phyloP scores from a whole-genome alignment of 2,113 vertebrate genomes.

The Coracopsis vasa region DNA sequence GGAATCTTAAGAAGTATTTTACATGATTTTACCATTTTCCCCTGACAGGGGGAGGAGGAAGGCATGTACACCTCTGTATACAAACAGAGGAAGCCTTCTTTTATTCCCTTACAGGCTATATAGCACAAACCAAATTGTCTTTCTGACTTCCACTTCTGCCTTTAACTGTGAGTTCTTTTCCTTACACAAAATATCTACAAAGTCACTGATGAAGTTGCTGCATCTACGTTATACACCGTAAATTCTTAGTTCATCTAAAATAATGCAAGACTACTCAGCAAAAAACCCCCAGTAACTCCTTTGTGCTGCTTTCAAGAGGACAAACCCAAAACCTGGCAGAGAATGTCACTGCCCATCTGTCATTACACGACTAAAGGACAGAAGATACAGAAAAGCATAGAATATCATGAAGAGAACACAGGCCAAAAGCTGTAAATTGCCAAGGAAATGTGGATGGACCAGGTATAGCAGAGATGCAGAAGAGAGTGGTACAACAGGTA shows the following conservation, averaged over 20 bases:
- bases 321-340: not conserved
- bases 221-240: not conserved
- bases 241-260: not conserved
- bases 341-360: slow-evolving; percentile 2
- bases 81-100: not conserved
- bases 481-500: not conserved
- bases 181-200: not conserved
- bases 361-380: not conserved
- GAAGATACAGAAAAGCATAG: not conserved
- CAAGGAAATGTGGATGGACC: not conserved
- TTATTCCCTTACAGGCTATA: not conserved
- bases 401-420: not conserved
- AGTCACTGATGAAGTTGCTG: not conserved
- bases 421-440: not conserved
- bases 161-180: not conserved
- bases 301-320: not conserved
- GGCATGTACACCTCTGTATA: not conserved
- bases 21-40: not conserved
- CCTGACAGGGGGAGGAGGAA: not conserved
- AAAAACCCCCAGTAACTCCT: not conserved
- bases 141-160: not conserved
- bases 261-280: not conserved
- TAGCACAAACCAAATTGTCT: not conserved
- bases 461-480: not conserved
- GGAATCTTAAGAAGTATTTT: not conserved